Base-by-base conservation (phyloP, 2,113 vertebrate species). In the Oryzias woworae region DNA sequence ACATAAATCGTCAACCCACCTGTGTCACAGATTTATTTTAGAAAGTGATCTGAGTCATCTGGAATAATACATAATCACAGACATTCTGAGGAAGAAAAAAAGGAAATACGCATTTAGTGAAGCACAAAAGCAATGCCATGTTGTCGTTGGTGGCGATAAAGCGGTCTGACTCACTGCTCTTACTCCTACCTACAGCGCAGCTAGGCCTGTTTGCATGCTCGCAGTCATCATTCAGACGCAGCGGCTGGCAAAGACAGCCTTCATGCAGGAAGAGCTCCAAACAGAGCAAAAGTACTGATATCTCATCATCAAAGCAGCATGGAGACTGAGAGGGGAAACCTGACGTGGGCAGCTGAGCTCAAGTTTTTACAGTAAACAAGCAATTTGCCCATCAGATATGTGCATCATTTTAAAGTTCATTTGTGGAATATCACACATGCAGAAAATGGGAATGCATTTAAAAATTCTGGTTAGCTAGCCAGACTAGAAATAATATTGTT, bases 151-250 rank as follows among this genome's bases (percentile, higher is more conserved):
- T 57, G 58, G 48, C 53, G 16, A 7, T 53, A 50, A 62, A 55
- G 42, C 64, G 2, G 58, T 22, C 60, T 83, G 81, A 86, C 54
- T 79, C 81, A 83, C 7, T 64, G 70, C 51, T 83, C 54, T 68
- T 67, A 67, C 73, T 78, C 80, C 75, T 69, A 81, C 80, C 67
- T 67, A 46, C 66, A 64, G 58, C 42, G 45, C 62, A 61, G 53
- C 44, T 62, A 26, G 50, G 22, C 53, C 42, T 22, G 51, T 72
- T 61, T 58, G 54, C 58, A 60, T 59, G 58, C 53, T 48, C 45
- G 31, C 42, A 7, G 14, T 66, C 67, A 58, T 48, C 73, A 60
- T 20, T 42, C 50, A 65, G 3, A 31, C 1, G 7, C 4, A 28
- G 20, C 14, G 24, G 36, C 18, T 16, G 20, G 41, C 13, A 2